Evolutionary conservation across 2,888 invertebrate species (phyloP), one percentile per base, ranked within the genome.

Genomic region (Drosophila bunnanda): DNA sequence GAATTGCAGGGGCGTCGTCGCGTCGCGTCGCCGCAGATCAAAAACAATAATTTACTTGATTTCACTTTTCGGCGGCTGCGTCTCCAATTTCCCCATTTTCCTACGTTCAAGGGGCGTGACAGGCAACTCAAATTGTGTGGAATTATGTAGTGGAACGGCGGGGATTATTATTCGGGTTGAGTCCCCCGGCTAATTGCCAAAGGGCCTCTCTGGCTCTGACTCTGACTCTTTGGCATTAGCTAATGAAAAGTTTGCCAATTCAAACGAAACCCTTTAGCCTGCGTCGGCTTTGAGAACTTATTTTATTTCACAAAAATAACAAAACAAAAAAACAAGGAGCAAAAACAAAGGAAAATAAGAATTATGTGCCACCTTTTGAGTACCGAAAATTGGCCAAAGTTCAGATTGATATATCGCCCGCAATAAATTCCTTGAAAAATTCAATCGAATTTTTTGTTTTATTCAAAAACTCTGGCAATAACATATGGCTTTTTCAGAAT

Each of bases 1-100:
- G 56, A 44, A 55, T 69, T 20, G 36, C 55, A 39, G 25, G 69
- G 22, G 36, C 44, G 30, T n/a, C 8, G 13, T 9, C 22, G 64
- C 13, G 64, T 22, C 22, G 44, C 30, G 30, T 60, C 7, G 28
- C 57, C 66, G 12, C 34, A 57, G 57, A 81, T 84, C 78, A 88
- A 78, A 84, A 73, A 73, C 82, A 85, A 78, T 75, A 80, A 78
- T 76, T 84, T 79, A 76, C 75, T 76, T 65, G 73, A 69, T 68
- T 76, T 65, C 66, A 76, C 69, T 72, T 70, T 50, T 34, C 32
- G 32, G 20, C 64, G 64, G 62, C 56, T 34, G 17, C 20, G 20
- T 28, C 57, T 43, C 39, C 53, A 70, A 78, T 56, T 78, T 83
- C 53, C 52, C 30, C 36, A 54, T 65, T n/a, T n/a, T n/a, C n/a